A percentile compares a stretch with the other conserved stretches of the same genome.
phyloP scores from a whole-genome alignment of 2,888 invertebrate species.

The Tiliacea aurago region DNA sequence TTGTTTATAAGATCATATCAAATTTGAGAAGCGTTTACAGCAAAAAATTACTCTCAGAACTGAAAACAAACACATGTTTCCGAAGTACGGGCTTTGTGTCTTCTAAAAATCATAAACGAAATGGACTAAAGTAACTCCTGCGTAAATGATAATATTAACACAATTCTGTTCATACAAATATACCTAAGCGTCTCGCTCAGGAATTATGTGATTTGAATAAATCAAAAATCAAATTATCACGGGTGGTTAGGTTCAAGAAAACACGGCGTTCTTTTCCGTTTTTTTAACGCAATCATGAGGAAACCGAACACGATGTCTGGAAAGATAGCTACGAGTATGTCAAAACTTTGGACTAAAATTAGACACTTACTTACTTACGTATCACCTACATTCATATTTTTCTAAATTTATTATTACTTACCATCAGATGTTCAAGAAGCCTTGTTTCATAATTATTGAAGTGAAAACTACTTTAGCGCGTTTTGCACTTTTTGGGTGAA shows the following conservation, averaged over 20 bases:
- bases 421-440: too few relatives aligned
- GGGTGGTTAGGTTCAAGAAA: slow-evolving; percentile 12
- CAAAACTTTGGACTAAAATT: neutral
- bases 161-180: slow-evolving; percentile 28
- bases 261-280: slow-evolving; percentile 33
- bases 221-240: slow-evolving; percentile 48
- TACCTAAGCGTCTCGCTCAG: slow-evolving; percentile 29
- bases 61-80: too few relatives aligned
- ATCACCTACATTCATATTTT: too few relatives aligned
- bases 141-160: slow-evolving; percentile 46
- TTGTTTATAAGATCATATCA: too few relatives aligned
- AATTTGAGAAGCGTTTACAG: too few relatives aligned
- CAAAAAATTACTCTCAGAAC: too few relatives aligned
- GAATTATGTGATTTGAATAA: slow-evolving; percentile 61
- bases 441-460: too few relatives aligned
- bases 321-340: neutral
- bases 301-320: neutral
- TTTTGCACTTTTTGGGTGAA: too few relatives aligned
- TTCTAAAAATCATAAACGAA: slow-evolving; percentile 11
- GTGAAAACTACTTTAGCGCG: too few relatives aligned
- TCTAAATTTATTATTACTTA: too few relatives aligned
- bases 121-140: slow-evolving; percentile 20
- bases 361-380: too few relatives aligned
- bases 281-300: slow-evolving; percentile 26
- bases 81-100: too few relatives aligned